Evolutionary conservation across 2,797 vertebrate species (phyloP).

Genomic region (Diplodus puntazzo): DNA sequence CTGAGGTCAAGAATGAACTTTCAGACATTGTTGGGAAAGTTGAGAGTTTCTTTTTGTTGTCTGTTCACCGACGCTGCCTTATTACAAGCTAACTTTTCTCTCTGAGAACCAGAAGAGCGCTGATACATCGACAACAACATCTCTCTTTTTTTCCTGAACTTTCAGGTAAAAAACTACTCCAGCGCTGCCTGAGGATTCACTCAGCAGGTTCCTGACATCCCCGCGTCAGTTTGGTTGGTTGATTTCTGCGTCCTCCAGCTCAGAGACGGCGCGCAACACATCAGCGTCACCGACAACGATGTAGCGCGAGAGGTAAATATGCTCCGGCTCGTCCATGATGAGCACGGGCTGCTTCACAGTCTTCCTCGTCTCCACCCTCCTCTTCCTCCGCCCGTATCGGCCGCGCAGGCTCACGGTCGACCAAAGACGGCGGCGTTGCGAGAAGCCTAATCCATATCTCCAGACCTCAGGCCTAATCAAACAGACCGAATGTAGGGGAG

Average conservation of each 20-base stretch:
- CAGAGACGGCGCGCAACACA: slow-evolving; percentile 1
- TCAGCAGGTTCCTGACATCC: slow-evolving; percentile 39
- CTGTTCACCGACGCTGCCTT: background rate
- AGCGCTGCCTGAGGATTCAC: background rate
- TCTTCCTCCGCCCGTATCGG: slow-evolving; percentile 30
- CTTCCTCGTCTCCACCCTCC: slow-evolving; percentile 32
- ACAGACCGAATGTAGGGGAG: slow-evolving; percentile 56
- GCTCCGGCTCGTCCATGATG: slow-evolving; percentile 13
- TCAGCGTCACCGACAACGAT: slow-evolving; percentile 25
- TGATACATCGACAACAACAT: background rate
- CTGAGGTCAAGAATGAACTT: slow-evolving; percentile 22
- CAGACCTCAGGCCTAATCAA: slow-evolving; percentile 74
- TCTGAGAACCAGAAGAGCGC: background rate
- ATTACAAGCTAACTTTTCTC: background rate
- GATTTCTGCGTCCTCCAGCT: slow-evolving; percentile 41
- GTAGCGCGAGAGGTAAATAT: slow-evolving; percentile 21
- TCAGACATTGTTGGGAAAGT: background rate
- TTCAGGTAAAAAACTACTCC: slow-evolving; percentile 12
- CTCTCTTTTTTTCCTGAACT: slow-evolving; percentile 11
- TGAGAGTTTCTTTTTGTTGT: background rate
- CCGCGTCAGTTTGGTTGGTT: background rate
- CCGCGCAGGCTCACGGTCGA: slow-evolving; percentile 29
- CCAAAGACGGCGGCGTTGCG: slow-evolving; percentile 1
- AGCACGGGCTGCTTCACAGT: slow-evolving; percentile 30
- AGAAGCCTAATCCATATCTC: slow-evolving; percentile 72